Percentiles rank a stretch among this genome's conserved stretches.
Evolutionary conservation across 1,140 invertebrate genomes (phyloP).

Genomic region (Vanessa tameamea): DNA sequence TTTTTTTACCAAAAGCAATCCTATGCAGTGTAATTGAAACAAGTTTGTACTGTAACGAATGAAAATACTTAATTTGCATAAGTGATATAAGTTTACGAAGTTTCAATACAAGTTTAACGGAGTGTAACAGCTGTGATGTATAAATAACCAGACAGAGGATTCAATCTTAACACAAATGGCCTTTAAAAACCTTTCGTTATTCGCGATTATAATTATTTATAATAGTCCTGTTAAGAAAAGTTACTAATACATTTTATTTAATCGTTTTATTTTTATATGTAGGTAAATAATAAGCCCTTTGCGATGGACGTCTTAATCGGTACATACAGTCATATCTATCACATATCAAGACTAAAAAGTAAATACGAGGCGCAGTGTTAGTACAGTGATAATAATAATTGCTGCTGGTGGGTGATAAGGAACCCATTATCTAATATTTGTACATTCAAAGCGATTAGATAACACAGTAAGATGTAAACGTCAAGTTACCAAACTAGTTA

Average conservation of each 20-base stretch:
- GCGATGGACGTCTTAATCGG: slow-evolving; percentile 26
- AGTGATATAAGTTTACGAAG: no score
- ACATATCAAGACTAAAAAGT: slow-evolving; percentile 64
- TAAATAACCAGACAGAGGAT: slow-evolving; percentile 4
- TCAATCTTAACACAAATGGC: not conserved
- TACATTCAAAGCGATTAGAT: slow-evolving; percentile 71
- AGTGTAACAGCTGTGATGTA: not conserved
- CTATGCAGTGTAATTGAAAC: no score
- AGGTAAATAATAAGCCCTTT: not conserved
- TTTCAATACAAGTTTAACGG: not conserved
- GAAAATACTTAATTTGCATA: no score
- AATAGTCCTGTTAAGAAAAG: no score
- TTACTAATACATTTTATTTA: not conserved
- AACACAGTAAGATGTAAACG: slow-evolving; percentile 55
- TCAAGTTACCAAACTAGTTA: slow-evolving; percentile 34
- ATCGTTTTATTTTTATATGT: not conserved
- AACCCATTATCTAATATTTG: slow-evolving; percentile 76
- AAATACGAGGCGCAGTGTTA: slow-evolving; percentile 66
- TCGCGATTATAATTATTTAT: not conserved
- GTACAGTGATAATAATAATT: slow-evolving; percentile 75
- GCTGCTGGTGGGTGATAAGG: slow-evolving; percentile 70
- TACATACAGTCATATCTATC: slow-evolving; percentile 43
- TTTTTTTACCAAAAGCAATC: no score
- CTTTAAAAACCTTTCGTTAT: not conserved
- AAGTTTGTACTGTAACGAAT: no score